These are phyloP conservation scores for Pandion haliaetus DNA, from an alignment of 2,113 vertebrate species.

Conservation along the genomic window DNA sequence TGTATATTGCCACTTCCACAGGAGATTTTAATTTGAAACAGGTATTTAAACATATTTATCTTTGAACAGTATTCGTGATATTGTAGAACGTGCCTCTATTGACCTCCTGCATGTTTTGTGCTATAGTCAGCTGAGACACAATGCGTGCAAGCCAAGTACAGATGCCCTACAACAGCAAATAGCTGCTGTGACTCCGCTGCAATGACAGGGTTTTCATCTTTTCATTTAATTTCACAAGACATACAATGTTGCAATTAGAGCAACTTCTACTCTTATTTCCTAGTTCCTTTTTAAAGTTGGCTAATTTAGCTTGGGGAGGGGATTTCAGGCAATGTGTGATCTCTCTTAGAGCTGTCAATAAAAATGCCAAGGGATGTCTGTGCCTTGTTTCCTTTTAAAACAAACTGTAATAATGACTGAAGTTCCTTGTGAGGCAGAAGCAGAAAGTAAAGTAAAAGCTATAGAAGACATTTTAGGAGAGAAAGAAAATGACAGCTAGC, in stretches of 20 bases:
- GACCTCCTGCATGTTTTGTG: fast-evolving
- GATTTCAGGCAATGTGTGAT: not conserved
- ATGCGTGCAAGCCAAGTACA: fast-evolving
- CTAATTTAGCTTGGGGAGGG: not conserved
- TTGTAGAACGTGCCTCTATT: not conserved
- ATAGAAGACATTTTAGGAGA: not conserved
- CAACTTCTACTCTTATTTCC: not conserved
- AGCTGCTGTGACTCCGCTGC: not conserved
- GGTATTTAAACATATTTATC: not conserved
- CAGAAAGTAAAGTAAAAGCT: not conserved
- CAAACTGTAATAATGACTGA: not conserved
- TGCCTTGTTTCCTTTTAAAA: not conserved
- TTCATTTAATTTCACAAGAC: not conserved
- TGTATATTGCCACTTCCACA: not conserved
- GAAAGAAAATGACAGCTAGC: not conserved
- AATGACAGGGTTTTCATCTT: not conserved
- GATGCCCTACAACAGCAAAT: not conserved
- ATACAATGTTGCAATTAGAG: not conserved
- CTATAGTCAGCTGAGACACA: not conserved
- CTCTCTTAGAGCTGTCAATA: not conserved
- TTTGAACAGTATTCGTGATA: not conserved
- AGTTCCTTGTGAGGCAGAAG: not conserved
- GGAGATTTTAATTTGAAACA: not conserved
- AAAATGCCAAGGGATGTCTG: not conserved
- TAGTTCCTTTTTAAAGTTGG: not conserved